Percentiles rank a stretch among this genome's conserved stretches.
Evolutionary conservation across 1,140 invertebrate genomes (phyloP).

Genomic region (Caerostris darwini): DNA sequence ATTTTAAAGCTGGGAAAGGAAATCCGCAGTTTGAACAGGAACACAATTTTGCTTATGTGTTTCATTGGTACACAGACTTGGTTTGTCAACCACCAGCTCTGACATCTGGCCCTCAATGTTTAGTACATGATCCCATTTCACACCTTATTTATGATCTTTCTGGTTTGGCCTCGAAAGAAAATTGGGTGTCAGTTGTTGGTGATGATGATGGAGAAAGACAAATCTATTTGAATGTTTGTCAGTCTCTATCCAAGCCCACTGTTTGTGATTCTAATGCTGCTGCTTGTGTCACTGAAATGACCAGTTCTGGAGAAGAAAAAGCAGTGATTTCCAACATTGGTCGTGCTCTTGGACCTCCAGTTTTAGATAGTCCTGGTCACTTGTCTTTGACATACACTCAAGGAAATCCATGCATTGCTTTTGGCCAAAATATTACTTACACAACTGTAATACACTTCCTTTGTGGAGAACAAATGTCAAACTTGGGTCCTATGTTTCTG

Average conservation of each 20-base stretch:
- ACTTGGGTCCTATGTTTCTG: constrained; percentile 64
- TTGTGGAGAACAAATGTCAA: constrained; percentile 78
- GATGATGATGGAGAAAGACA: constrained; percentile 79
- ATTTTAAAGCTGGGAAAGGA: constrained; percentile 80
- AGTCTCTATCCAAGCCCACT: constrained; percentile 79
- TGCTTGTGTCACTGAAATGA: constrained; percentile 80
- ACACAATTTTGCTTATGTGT: constrained; percentile 80
- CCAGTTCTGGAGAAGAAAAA: constrained; percentile 78
- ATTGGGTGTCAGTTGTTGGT: constrained; percentile 80
- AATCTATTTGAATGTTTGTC: constrained; percentile 82
- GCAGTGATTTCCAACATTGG: constrained; percentile 62
- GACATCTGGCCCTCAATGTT: constrained; percentile 80
- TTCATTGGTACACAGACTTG: constrained; percentile 81
- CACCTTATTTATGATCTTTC: constrained; percentile 81
- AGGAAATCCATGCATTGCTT: constrained; percentile 79
- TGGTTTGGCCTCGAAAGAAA: constrained; percentile 79
- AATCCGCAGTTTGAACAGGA: constrained; percentile 80
- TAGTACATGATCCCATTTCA: constrained; percentile 79
- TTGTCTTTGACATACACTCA: constrained; percentile 79
- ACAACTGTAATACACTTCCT: constrained; percentile 81
- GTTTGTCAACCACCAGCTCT: constrained; percentile 80
- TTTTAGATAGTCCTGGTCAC: constrained; percentile 62
- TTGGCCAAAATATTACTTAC: constrained; percentile 78
- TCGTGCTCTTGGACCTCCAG: constrained; percentile 38
- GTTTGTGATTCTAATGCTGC: constrained; percentile 80